These are phyloP conservation scores for Pyrocephalus nanus DNA, from an alignment of 2,797 vertebrate genomes.

Conservation along the genomic window DNA sequence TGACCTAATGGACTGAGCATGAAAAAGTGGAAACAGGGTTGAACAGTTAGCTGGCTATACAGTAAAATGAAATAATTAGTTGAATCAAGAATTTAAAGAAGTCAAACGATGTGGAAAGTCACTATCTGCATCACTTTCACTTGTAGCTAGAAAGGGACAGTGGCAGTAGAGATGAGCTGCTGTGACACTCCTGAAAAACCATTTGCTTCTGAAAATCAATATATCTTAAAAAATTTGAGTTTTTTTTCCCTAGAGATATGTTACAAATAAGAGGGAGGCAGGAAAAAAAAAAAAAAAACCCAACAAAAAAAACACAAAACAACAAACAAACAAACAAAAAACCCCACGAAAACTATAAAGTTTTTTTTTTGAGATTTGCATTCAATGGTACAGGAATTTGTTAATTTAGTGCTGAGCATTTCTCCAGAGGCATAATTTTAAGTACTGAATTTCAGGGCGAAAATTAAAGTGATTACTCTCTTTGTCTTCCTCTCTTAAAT, in stretches of 20 bases:
- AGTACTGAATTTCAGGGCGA: neutral
- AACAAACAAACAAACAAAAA: too few species aligned
- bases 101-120: neutral
- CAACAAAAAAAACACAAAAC: too few species aligned
- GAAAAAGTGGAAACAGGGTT: neutral
- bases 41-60: neutral
- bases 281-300: too few species aligned
- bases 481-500: neutral
- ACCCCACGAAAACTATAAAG: neutral
- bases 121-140: neutral
- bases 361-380: neutral
- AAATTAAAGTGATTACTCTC: neutral
- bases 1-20: neutral
- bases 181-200: neutral
- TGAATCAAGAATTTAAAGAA: neutral
- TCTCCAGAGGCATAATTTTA: constrained; percentile 2
- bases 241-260: neutral
- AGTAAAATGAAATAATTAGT: neutral
- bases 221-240: neutral
- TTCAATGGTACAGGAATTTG: neutral
- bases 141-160: neutral
- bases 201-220: constrained; percentile 9
- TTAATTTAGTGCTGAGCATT: neutral
- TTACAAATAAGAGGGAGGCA: neutral
- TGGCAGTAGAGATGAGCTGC: neutral